Percentiles rank a stretch among this genome's conserved stretches.
phyloP scores from a whole-genome alignment of 2,113 vertebrate genomes.

The Centrocercus urophasianus region DNA sequence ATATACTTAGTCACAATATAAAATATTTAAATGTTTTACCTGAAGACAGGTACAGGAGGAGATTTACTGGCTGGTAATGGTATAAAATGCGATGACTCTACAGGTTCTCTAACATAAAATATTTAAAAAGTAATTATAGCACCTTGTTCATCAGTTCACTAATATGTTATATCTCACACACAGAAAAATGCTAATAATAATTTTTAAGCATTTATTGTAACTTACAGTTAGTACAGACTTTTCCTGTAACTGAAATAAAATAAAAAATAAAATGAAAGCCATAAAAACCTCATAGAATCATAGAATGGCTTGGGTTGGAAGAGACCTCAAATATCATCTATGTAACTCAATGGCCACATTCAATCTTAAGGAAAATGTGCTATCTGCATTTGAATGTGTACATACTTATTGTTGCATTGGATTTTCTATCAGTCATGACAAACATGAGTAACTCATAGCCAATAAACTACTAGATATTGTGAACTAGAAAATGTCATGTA shows the following conservation, averaged over 20 bases:
- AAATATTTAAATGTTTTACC: neutral
- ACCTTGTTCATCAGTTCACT: neutral
- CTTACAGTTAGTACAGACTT: neutral
- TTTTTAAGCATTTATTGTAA: neutral
- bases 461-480: neutral
- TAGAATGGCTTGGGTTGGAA: neutral
- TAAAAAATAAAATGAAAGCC: neutral
- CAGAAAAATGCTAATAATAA: neutral
- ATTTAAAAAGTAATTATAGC: neutral
- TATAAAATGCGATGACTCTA: neutral
- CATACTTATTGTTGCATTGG: neutral
- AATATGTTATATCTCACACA: neutral
- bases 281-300: neutral
- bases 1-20: neutral
- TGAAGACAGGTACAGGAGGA: neutral
- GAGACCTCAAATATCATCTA: neutral
- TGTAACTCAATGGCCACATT: neutral
- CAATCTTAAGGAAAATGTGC: neutral
- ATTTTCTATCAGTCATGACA: neutral
- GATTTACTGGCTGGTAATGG: neutral
- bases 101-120: neutral
- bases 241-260: neutral
- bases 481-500: neutral
- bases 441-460: neutral
- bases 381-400: neutral